Base-by-base conservation (phyloP, 2,113 vertebrate species). In the Menidia beryllina region DNA sequence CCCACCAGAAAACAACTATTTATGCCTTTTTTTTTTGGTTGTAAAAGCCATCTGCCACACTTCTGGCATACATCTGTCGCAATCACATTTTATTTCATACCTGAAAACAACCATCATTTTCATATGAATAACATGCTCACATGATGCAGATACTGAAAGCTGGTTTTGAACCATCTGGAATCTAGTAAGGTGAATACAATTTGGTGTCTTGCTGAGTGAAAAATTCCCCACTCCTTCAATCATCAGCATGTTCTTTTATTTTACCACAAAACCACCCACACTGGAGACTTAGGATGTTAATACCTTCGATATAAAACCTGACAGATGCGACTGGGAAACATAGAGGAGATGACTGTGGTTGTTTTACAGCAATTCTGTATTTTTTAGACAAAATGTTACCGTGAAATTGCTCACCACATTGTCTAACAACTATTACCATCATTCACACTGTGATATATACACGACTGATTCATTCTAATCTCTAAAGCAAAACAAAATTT, bases 21-120 rank as follows among this genome's bases (percentile, higher is more conserved):
- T 81, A 80, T 63, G 57, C n/a, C 8, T 38, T 53, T 51, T 76
- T 83, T 83, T 76, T 66, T 75, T 61, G 70, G 67, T 51, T 84
- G 74, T 83, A 74, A 83, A 55, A 77, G 30, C 50, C 55, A 87
- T 82, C 25, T 48, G 81, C 41, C 67, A 79, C 72, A 83, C 69
- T 78, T 68, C n/a, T 41, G 61, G 43, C 47, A 83, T 54, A 79
- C 19, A 68, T 77, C 62, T 79, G 62, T 14, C 38, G 69, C n/a
- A 61, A 70, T 66, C 75, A 55, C 43, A 77, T 75, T 66, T 75
- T 53, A 61, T 13, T 62, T 43, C 41, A 79, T 65, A 43, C 30
- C 69, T 34, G 48, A 48, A 76, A 53, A 75, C 55, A 50, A 65
- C 17, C 50, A 65, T 13, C 27, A n/a, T 73, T 66, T 70, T 68